Evolutionary conservation across 2,888 invertebrate genomes (phyloP).

Genomic region (Eupithecia exiguata): DNA sequence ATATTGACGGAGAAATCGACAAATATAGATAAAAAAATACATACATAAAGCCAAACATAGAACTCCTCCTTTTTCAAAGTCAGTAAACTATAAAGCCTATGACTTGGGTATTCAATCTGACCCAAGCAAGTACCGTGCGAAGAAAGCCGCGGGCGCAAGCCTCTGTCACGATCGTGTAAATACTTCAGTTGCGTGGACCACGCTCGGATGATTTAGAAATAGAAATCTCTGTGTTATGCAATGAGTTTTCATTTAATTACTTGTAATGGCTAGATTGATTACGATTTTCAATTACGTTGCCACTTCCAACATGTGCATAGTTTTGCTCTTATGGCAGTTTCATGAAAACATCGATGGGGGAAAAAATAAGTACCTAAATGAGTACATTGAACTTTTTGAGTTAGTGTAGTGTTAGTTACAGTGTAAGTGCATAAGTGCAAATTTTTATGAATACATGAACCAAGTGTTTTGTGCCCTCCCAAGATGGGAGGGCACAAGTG

Average conservation of each 20-base stretch:
- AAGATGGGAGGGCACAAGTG: too few relatives aligned
- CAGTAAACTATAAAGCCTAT: too few relatives aligned
- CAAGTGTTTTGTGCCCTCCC: too few relatives aligned
- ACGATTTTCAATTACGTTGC: background rate
- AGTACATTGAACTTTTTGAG: too few relatives aligned
- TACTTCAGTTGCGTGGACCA: constrained; percentile 35
- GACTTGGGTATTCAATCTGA: background rate
- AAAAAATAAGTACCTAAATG: background rate
- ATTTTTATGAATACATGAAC: too few relatives aligned
- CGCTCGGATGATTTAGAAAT: constrained; percentile 40
- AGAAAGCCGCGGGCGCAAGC: background rate
- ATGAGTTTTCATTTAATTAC: constrained; percentile 27
- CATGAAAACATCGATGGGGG: background rate
- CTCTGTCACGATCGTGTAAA: background rate
- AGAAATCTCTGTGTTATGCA: constrained; percentile 35
- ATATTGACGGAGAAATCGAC: too few relatives aligned
- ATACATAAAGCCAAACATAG: too few relatives aligned
- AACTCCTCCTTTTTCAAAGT: too few relatives aligned
- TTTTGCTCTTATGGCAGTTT: background rate
- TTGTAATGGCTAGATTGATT: constrained; percentile 13
- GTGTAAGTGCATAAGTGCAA: too few relatives aligned
- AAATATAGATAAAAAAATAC: too few relatives aligned
- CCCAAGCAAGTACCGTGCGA: background rate
- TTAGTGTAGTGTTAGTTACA: too few relatives aligned
- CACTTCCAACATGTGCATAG: background rate